A percentile compares a stretch with the other conserved stretches of the same genome.
These are phyloP conservation scores for Lacanobia oleracea DNA, from an alignment of 2,888 invertebrate genomes.

Conservation along the genomic window DNA sequence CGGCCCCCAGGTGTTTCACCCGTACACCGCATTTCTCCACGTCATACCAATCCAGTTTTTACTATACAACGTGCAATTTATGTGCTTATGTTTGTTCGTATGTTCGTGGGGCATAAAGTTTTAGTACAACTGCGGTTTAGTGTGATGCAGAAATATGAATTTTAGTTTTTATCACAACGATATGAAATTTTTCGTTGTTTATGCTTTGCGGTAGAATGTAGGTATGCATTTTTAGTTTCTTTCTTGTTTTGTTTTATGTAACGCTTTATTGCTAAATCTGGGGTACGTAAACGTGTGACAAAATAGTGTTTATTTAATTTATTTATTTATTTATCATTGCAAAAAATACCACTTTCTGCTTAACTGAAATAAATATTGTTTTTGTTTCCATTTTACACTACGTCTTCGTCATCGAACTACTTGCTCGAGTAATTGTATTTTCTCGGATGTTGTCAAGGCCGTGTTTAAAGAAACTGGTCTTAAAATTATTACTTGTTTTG, in stretches of 20 bases:
- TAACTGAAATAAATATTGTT: background rate
- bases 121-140: conserved; percentile 71
- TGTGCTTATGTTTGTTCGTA: conserved; percentile 55
- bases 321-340: background rate
- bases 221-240: conserved; percentile 34
- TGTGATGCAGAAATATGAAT: conserved; percentile 79
- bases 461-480: conserved; percentile 11
- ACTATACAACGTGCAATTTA: conserved; percentile 63
- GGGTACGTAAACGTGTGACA: conserved; percentile 7
- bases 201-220: conserved; percentile 44
- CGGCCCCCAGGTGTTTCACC: conserved; percentile 75
- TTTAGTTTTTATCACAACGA: conserved; percentile 78
- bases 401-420: background rate
- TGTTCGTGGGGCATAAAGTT: conserved; percentile 72
- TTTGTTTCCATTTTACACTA: conserved; percentile 9
- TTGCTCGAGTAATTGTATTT: conserved; percentile 10
- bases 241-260: conserved; percentile 30
- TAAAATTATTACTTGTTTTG: background rate
- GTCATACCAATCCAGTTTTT: conserved; percentile 80
- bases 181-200: conserved; percentile 68
- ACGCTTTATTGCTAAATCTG: conserved; percentile 38
- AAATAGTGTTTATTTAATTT: conserved; percentile 7
- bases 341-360: too few species aligned
- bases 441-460: conserved; percentile 16
- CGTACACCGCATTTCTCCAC: conserved; percentile 75